Percentiles rank a stretch among this genome's conserved stretches.
Evolutionary conservation across 2,888 invertebrate genomes (phyloP).

Genomic region (Gymnoscelis rufifasciata): DNA sequence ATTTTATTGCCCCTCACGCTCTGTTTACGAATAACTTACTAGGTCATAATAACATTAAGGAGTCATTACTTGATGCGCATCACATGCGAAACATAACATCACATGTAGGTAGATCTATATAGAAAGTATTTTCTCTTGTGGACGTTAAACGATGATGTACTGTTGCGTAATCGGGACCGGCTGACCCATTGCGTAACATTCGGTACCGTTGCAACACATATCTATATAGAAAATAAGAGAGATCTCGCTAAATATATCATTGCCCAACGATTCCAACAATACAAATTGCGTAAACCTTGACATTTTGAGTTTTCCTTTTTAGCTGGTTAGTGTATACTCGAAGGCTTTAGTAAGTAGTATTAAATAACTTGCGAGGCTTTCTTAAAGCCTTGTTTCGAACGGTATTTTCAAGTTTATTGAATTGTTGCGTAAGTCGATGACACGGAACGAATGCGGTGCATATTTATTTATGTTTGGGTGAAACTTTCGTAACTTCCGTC

Average conservation of each 20-base stretch:
- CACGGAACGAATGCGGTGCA: conserved; percentile 47
- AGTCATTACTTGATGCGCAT: conserved; percentile 1
- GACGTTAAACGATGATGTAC: conserved; percentile 29
- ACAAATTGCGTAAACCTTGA: conserved; percentile 64
- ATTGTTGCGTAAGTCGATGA: conserved; percentile 27
- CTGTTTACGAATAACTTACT: conserved; percentile 2
- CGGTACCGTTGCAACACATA: conserved; percentile 61
- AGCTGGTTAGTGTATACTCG: conserved; percentile 18
- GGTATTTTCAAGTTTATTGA: conserved; percentile 19
- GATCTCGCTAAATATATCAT: conserved; percentile 65
- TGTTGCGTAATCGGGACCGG: conserved; percentile 54
- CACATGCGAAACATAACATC: conserved; percentile 6
- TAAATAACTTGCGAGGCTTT: background rate
- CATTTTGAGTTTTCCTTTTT: conserved; percentile 51
- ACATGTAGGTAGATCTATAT: conserved; percentile 42
- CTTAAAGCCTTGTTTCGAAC: conserved; percentile 9
- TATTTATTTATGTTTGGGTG: conserved; percentile 53
- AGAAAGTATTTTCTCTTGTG: conserved; percentile 68
- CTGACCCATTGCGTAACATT: conserved; percentile 71
- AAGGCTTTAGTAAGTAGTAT: conserved; percentile 11
- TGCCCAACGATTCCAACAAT: conserved; percentile 56
- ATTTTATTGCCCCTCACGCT: conserved; percentile 24
- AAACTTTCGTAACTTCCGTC: conserved; percentile 52
- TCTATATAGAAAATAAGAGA: conserved; percentile 63
- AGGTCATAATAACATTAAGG: conserved; percentile 1